A percentile compares a stretch with the other conserved stretches of the same genome.
Evolutionary conservation across 2,797 vertebrate genomes (phyloP).

Genomic region (Cryptoblepharus egeriae): DNA sequence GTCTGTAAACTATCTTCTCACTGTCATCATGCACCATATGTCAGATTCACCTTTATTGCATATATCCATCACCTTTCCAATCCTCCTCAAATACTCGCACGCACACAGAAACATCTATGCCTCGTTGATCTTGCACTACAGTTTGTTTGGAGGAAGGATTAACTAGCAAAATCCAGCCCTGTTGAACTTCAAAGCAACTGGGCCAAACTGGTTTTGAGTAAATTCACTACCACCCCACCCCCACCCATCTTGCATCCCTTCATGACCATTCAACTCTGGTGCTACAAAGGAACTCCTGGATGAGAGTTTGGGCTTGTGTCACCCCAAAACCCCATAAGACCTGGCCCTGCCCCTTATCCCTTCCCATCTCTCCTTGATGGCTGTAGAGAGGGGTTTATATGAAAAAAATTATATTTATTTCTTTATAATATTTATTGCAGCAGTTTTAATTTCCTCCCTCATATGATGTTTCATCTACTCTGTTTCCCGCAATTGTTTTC

Average conservation of each 20-base stretch:
- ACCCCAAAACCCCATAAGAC: background rate
- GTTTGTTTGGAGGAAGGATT: background rate
- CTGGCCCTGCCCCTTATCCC: background rate
- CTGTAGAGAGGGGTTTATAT: constrained; percentile 1
- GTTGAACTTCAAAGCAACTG: constrained; percentile 9
- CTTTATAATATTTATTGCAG: background rate
- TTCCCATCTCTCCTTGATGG: constrained; percentile 15
- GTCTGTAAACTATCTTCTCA: too few relatives aligned
- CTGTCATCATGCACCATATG: background rate
- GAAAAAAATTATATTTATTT: background rate
- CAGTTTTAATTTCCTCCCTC: background rate
- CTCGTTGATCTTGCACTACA: background rate
- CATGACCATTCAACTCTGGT: constrained; percentile 69
- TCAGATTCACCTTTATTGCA: too few relatives aligned
- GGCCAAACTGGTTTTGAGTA: constrained; percentile 8
- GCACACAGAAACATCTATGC: background rate
- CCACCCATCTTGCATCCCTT: background rate
- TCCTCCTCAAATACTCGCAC: background rate
- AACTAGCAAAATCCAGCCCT: constrained; percentile 8
- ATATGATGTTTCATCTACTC: constrained; percentile 17
- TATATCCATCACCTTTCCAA: background rate
- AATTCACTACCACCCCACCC: background rate
- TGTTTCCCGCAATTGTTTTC: constrained; percentile 6
- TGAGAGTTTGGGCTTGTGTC: constrained; percentile 6
- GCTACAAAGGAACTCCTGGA: constrained; percentile 50